A percentile compares a stretch with the other conserved stretches of the same genome.
phyloP scores from a whole-genome alignment of 2,888 invertebrate genomes.

The Linyphia triangularis region DNA sequence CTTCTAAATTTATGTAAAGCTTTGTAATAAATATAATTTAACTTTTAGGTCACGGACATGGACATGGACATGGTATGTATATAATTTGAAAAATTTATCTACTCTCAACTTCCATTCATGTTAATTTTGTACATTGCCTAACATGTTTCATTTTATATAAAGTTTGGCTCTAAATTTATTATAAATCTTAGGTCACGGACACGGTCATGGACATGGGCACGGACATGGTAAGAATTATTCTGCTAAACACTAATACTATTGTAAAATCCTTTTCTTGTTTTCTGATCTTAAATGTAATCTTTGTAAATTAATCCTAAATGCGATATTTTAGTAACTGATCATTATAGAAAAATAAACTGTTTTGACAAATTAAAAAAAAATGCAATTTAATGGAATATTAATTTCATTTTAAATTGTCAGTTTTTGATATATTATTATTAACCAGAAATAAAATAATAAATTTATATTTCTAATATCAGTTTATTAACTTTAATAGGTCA shows the following conservation, averaged over 20 bases:
- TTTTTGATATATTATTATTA: no score
- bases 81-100: not conserved
- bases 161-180: not conserved
- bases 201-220: slow-evolving; percentile 31
- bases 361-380: no score
- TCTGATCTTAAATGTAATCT: no score
- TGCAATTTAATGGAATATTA: no score
- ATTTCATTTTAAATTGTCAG: no score
- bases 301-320: no score
- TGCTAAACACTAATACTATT: no score
- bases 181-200: slow-evolving; percentile 17
- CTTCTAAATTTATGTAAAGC: not conserved
- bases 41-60: slow-evolving; percentile 30
- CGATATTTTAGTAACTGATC: no score
- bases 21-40: not conserved
- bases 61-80: slow-evolving; percentile 33
- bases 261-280: no score
- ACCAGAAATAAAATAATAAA: no score
- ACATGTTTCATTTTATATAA: not conserved
- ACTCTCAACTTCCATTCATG: not conserved
- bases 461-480: not conserved
- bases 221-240: not conserved
- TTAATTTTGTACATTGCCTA: not conserved
- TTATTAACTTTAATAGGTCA: no score
- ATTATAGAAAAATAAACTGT: no score